Evolutionary conservation across 2,113 vertebrate genomes (phyloP), one percentile per base, ranked within the genome.

Genomic region (Eubucco bourcierii): DNA sequence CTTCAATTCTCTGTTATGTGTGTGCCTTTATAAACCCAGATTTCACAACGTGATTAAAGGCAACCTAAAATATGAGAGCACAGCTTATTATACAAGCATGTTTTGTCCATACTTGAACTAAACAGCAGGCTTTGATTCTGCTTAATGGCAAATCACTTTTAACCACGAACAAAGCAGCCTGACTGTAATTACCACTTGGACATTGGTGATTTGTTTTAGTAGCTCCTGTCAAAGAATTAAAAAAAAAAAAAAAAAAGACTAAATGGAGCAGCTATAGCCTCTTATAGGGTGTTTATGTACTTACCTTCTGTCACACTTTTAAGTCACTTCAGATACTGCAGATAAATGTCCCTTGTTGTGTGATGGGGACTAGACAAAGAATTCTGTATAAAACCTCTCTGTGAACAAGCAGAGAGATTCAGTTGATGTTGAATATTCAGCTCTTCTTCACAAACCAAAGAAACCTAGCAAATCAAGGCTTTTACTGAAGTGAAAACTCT

Each of bases 91-190:
- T 77, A 80, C 72, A 47, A 74, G 68, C 9, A 65, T 59, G 53
- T 88, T 96, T 90, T 75, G 65, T 84, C 65, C 80, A 44, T 75
- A 78, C 75, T 85, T 92, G 82, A 95, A 85, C 60, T 87, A 91
- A 92, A 91, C 37, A 27, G 33, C 58, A 93, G 53, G 50, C 82
- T 96, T 94, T 94, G 87, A 96, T 94, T 91, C 76, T 87, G 50
- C 46, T 74, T 91, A 90, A 94, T 92, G 85, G 86, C 87, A 95
- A 96, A 93, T 91, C 80, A 86, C 61, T 94, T 94, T 90, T 89
- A 90, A 80, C 66, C 2, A 3, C 71, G 89, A 94, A 94, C 89
- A 95, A 96, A 95, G 93, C 90, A 91, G 24, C 64, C 72, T 75
- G 78, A 85, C 72, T 41, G 11, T 80, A 96, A 93, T 92, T 94